Evolutionary conservation across 2,888 invertebrate species (phyloP).

Genomic region (Epistrophella euchroma): DNA sequence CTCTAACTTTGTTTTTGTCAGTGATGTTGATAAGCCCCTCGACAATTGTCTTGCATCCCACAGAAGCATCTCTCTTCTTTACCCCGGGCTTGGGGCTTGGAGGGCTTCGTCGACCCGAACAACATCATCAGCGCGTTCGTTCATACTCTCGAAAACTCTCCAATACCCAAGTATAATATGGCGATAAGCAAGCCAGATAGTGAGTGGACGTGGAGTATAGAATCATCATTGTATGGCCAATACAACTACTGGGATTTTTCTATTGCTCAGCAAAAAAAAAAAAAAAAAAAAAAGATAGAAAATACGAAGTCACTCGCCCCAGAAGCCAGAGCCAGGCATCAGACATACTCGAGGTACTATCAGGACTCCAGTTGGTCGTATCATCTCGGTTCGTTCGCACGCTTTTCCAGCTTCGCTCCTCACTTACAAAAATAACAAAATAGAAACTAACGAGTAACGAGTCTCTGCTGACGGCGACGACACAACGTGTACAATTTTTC

Average conservation of each 20-base stretch:
- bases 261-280: slow-evolving; percentile 53
- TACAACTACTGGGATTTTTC: slow-evolving; percentile 63
- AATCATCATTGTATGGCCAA: slow-evolving; percentile 53
- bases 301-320: slow-evolving; percentile 4
- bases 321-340: slow-evolving; percentile 30
- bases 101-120: not conserved
- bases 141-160: slow-evolving; percentile 49
- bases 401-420: slow-evolving; percentile 61
- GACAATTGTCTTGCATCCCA: slow-evolving; percentile 61
- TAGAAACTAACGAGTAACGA: slow-evolving; percentile 22
- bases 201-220: slow-evolving; percentile 35
- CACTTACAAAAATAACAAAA: slow-evolving; percentile 2
- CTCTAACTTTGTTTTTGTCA: slow-evolving; percentile 38
- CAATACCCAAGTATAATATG: slow-evolving; percentile 30
- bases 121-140: slow-evolving; percentile 2
- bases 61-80: slow-evolving; percentile 43
- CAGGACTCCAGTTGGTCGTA: slow-evolving; percentile 75
- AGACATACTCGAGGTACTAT: slow-evolving; percentile 50
- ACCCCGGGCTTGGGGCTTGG: slow-evolving; percentile 1
- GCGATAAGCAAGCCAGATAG: slow-evolving; percentile 69
- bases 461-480: slow-evolving; percentile 14
- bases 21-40: slow-evolving; percentile 60
- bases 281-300: no score
- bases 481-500: slow-evolving; percentile 51
- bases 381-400: slow-evolving; percentile 75